Percentiles rank a stretch among this genome's conserved stretches.
Conservation (phyloP, 1,140 invertebrate genomes). For the Ostrea edulis region DNA sequence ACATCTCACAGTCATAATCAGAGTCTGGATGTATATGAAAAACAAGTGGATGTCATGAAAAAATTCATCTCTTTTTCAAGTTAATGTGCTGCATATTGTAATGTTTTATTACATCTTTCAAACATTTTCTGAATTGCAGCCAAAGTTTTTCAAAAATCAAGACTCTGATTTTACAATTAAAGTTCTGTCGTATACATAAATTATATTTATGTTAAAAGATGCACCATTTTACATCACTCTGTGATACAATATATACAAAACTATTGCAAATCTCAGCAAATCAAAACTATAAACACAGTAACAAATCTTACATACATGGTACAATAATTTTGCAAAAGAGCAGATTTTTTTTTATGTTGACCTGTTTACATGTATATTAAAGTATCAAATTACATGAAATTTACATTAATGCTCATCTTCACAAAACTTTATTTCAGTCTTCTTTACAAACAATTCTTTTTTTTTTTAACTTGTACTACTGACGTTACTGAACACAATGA, state of each 20-base stretch:
- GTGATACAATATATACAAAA: constrained; percentile 3
- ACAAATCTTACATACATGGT: neutral
- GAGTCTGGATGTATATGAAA: neutral
- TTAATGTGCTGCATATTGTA: no score
- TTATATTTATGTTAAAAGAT: neutral
- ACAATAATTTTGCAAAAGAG: neutral
- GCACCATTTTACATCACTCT: neutral
- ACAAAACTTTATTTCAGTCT: no score
- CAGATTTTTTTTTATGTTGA: no score
- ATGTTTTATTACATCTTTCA: no score
- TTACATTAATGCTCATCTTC: no score
- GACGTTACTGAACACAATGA: neutral
- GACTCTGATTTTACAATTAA: neutral
- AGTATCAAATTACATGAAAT: no score
- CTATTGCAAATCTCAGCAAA: neutral
- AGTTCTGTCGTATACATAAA: neutral
- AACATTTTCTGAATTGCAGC: no score
- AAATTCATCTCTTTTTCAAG: no score
- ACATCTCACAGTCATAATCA: neutral
- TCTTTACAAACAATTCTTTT: no score
- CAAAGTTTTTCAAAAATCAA: neutral
- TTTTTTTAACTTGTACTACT: no score
- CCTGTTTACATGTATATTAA: no score
- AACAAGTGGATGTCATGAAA: neutral
- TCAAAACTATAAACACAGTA: neutral